Conservation (phyloP, 2,797 vertebrate species). For the Amblyopsis hoosieri region DNA sequence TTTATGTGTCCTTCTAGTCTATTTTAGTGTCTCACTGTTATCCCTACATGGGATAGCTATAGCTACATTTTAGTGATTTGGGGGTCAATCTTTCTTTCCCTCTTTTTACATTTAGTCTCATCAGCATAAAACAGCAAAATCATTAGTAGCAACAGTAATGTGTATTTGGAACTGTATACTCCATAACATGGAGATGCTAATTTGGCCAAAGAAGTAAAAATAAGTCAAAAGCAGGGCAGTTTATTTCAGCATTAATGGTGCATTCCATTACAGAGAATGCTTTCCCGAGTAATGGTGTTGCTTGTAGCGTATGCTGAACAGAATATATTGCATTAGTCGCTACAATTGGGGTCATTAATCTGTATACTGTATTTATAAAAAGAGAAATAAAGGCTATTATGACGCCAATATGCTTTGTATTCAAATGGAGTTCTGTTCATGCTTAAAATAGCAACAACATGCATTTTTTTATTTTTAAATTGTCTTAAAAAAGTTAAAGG, state of each 20-base stretch:
- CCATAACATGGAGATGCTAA: slow-evolving; percentile 43
- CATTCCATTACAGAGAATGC: slow-evolving; percentile 59
- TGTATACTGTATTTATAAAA: slow-evolving; percentile 27
- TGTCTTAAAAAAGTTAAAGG: too few relatives aligned
- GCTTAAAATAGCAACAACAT: too few relatives aligned
- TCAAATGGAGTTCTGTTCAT: not conserved
- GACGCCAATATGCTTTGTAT: slow-evolving; percentile 7
- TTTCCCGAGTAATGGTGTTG: slow-evolving; percentile 48
- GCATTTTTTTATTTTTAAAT: too few relatives aligned
- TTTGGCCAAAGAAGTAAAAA: slow-evolving; percentile 43
- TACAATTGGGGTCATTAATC: slow-evolving; percentile 49
- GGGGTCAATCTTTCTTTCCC: slow-evolving; percentile 15
- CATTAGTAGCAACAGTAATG: slow-evolving; percentile 26
- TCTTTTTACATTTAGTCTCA: slow-evolving; percentile 20
- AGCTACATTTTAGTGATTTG: not conserved
- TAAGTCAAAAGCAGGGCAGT: slow-evolving; percentile 48
- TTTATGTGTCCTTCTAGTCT: not conserved
- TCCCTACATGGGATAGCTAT: slow-evolving; percentile 28
- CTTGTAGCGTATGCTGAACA: slow-evolving; percentile 54
- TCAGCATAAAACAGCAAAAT: slow-evolving; percentile 17
- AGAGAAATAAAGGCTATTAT: slow-evolving; percentile 29
- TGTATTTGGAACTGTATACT: slow-evolving; percentile 25
- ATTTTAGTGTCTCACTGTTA: not conserved
- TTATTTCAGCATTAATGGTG: slow-evolving; percentile 66
- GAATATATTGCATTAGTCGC: slow-evolving; percentile 57